Base-by-base conservation (phyloP, 2,888 invertebrate species). In the Folsomia candida region DNA sequence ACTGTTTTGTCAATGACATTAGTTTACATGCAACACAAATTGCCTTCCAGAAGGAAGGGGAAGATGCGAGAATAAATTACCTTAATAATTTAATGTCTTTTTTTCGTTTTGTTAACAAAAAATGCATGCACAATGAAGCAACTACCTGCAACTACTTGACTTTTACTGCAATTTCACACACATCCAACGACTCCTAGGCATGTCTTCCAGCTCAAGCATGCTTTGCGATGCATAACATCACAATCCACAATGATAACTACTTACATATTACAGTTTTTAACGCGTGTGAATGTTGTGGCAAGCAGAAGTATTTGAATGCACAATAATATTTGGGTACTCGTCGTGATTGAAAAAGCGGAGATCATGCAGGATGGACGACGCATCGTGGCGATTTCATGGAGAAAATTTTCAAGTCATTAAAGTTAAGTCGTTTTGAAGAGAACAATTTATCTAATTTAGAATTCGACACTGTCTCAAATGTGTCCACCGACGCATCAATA, bases 381-480 rank as follows among this genome's bases (percentile, higher is more conserved):
- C 29, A 64, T 64, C 64, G 51, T 64, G n/a, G 18, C 1, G 25
- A 65, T 65, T 65, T 65, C 65, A 65, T 47, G 65, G 54, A 25
- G 4, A 22, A 65, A 65, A 65, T 65, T 65, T 65, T 51, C 65
- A 51, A 65, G 65, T 65, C 65, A 65, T 65, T 65, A 54, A 20
- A 51, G 18, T 54, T n/a, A 54, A 54, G n/a, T 62, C 37, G 37
- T 62, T 65, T 51, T 24, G 54, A 65, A 65, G 54, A 54, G 57
- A 54, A 54, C 57, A 65, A 54, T 54, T 65, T 27, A 54, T 54
- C 11, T 27, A 65, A 57, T 57, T 54, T 54, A 3, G 57, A 65
- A 65, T 65, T 57, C 54, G 65, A 54, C 27, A 28, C 65, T 22
- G 54, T 65, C 65, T 65, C 57, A 26, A 27, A 25, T 27, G 59